Evolutionary conservation across 2,888 invertebrate species (phyloP).

Genomic region (Cotesia congregata): DNA sequence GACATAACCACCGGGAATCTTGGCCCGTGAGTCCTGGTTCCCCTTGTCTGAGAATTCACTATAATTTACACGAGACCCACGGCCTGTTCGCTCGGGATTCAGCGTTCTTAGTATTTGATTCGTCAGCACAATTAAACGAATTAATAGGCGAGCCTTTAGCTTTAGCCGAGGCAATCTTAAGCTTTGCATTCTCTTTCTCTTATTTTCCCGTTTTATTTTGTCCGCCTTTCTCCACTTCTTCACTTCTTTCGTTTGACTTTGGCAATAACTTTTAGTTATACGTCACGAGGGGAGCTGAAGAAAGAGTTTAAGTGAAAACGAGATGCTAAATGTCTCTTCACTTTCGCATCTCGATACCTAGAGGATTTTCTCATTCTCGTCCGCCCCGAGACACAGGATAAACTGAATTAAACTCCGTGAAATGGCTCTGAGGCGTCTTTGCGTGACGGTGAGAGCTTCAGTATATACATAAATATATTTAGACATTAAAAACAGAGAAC

Average conservation of each 20-base stretch:
- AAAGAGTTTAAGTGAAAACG: conserved; percentile 16
- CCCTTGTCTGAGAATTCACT: conserved; percentile 56
- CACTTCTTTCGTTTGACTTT: conserved; percentile 15
- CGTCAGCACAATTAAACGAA: conserved; percentile 67
- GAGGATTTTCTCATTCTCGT: conserved; percentile 16
- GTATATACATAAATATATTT: too few species aligned
- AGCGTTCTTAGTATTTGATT: conserved; percentile 61
- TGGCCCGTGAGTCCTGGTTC: conserved; percentile 39
- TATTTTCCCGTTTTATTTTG: neutral
- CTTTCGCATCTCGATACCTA: conserved; percentile 18
- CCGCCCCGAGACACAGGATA: conserved; percentile 31
- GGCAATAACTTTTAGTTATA: conserved; percentile 15
- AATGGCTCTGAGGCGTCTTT: conserved; percentile 33
- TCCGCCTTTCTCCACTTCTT: neutral
- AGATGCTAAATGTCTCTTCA: conserved; percentile 23
- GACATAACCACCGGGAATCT: conserved; percentile 46
- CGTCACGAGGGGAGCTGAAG: neutral
- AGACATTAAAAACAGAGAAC: conserved; percentile 4
- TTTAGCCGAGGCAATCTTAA: conserved; percentile 32
- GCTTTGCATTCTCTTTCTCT: conserved; percentile 30
- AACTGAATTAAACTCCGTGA: conserved; percentile 41
- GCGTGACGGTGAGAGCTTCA: conserved; percentile 12
- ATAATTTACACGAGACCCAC: conserved; percentile 59
- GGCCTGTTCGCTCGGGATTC: conserved; percentile 42
- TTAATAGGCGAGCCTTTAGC: conserved; percentile 59